Conservation (phyloP, 2,888 invertebrate species). For the Pachymerium ferrugineum region DNA sequence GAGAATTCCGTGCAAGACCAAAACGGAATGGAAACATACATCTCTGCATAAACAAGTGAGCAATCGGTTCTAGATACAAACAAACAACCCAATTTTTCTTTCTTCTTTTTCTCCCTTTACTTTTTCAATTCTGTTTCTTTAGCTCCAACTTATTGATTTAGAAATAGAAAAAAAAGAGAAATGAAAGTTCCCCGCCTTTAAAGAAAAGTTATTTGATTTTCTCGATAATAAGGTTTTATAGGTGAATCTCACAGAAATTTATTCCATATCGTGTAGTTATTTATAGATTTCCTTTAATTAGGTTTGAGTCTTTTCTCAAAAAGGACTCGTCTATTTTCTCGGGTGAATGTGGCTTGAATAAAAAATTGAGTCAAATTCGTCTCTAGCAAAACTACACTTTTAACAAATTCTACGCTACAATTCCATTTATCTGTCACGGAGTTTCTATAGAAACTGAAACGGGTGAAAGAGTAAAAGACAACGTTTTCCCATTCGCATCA, state of each 20-base stretch:
- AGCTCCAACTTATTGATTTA: neutral
- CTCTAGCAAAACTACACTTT: neutral
- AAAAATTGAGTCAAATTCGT: too few relatives aligned
- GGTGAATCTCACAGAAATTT: too few relatives aligned
- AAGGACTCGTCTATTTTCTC: too few relatives aligned
- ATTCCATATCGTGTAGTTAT: too few relatives aligned
- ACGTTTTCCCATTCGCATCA: neutral
- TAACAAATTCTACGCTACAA: neutral
- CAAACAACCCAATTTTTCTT: neutral
- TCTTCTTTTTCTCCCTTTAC: neutral
- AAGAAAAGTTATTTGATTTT: too few relatives aligned
- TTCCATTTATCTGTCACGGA: neutral
- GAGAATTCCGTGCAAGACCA: neutral
- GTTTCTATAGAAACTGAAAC: neutral
- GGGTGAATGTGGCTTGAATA: too few relatives aligned
- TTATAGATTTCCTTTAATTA: too few relatives aligned
- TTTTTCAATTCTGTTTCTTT: neutral
- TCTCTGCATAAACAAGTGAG: neutral
- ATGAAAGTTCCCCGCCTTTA: neutral
- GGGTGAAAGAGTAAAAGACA: neutral
- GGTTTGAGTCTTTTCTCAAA: too few relatives aligned
- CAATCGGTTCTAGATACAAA: neutral
- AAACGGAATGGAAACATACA: neutral
- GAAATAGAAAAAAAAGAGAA: neutral
- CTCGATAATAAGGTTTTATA: neutral